These are phyloP conservation scores for Portevinia maculata DNA, from an alignment of 2,888 invertebrate species.

Conservation along the genomic window DNA sequence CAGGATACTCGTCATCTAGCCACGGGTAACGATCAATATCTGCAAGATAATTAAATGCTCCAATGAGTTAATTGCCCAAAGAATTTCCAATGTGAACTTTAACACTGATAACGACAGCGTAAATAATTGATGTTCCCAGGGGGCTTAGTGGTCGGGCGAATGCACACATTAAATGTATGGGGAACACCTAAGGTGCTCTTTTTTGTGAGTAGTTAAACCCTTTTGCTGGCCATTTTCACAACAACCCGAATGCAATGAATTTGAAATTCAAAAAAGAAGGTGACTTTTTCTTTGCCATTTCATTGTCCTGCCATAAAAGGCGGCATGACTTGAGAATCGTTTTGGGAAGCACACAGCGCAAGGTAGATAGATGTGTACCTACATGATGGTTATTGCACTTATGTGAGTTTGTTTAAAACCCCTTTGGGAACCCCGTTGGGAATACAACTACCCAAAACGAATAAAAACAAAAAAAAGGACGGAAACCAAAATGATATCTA, in stretches of 20 bases:
- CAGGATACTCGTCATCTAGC: slow-evolving; percentile 75
- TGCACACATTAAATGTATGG: neutral
- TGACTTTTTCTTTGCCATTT: slow-evolving; percentile 7
- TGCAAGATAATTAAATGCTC: slow-evolving; percentile 66
- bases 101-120: slow-evolving; percentile 66
- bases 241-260: slow-evolving; percentile 38
- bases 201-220: neutral
- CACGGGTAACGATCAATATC: slow-evolving; percentile 66
- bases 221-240: neutral
- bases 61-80: slow-evolving; percentile 49
- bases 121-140: slow-evolving; percentile 62
- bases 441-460: slow-evolving; percentile 17
- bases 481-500: slow-evolving; percentile 6
- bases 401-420: slow-evolving; percentile 62
- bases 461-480: neutral
- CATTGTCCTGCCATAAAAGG: slow-evolving; percentile 23
- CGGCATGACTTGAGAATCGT: slow-evolving; percentile 67
- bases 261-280: slow-evolving; percentile 22
- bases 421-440: slow-evolving; percentile 58
- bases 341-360: slow-evolving; percentile 32
- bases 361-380: slow-evolving; percentile 7
- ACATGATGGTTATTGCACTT: slow-evolving; percentile 55
- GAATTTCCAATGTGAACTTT: slow-evolving; percentile 49
- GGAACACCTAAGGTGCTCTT: slow-evolving; percentile 33
- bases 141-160: slow-evolving; percentile 43